Conservation (phyloP, 2,888 invertebrate genomes). For the Ecliptopera silaceata region DNA sequence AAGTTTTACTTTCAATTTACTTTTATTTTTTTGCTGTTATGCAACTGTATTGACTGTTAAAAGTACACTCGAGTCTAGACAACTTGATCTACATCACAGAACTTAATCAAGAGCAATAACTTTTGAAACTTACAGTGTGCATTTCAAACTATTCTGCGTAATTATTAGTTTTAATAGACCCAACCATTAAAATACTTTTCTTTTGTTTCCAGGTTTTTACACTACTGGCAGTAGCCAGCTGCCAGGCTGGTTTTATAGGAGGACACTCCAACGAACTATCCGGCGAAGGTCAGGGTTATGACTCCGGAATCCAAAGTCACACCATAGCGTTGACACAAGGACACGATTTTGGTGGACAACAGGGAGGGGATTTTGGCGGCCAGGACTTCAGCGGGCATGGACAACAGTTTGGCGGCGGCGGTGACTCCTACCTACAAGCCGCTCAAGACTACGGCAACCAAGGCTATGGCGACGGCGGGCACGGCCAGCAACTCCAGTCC, state of each 20-base stretch:
- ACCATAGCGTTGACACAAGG: slow-evolving; percentile 39
- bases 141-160: too few relatives aligned
- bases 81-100: not conserved
- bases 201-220: slow-evolving; percentile 64
- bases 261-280: slow-evolving; percentile 52
- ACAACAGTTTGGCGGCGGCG: slow-evolving; percentile 52
- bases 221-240: slow-evolving; percentile 71
- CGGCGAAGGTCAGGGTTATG: slow-evolving; percentile 52
- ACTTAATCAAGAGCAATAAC: not conserved
- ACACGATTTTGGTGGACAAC: slow-evolving; percentile 32
- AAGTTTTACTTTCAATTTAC: slow-evolving; percentile 9
- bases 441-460: slow-evolving; percentile 64
- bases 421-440: slow-evolving; percentile 71
- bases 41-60: not conserved
- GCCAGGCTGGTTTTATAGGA: slow-evolving; percentile 64
- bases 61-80: not conserved
- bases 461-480: slow-evolving; percentile 33
- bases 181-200: not conserved
- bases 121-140: too few relatives aligned
- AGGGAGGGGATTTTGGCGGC: slow-evolving; percentile 33
- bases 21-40: not conserved
- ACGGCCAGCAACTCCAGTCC: slow-evolving; percentile 36
- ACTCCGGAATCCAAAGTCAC: slow-evolving; percentile 48
- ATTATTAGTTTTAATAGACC: not conserved
- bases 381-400: slow-evolving; percentile 43